Percentiles rank a stretch among this genome's conserved stretches.
phyloP scores from a whole-genome alignment of 2,888 invertebrate genomes.

The Lottia gigantea region DNA sequence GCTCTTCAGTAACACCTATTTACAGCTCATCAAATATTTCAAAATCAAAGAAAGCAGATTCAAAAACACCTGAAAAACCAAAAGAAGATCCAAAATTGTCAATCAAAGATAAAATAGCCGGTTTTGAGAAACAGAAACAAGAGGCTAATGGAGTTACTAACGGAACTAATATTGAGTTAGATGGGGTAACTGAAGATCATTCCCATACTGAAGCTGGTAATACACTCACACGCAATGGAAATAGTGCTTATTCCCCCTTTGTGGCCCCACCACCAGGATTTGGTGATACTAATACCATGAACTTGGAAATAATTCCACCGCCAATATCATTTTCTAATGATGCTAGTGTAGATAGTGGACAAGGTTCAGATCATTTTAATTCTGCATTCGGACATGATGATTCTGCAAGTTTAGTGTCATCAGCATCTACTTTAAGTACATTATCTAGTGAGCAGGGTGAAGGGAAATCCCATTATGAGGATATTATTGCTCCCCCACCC shows the following conservation, averaged over 20 bases:
- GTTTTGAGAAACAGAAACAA: constrained; percentile 33
- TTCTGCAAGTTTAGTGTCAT: constrained; percentile 59
- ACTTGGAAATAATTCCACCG: constrained; percentile 58
- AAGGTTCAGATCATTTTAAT: constrained; percentile 29
- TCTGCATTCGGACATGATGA: constrained; percentile 51
- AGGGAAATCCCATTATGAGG: constrained; percentile 38
- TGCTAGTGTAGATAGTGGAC: constrained; percentile 18
- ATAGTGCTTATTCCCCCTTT: constrained; percentile 5
- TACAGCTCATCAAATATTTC: background rate
- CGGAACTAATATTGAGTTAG: constrained; percentile 29
- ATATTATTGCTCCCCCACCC: constrained; percentile 53
- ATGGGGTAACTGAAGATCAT: constrained; percentile 45
- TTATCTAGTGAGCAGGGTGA: constrained; percentile 59
- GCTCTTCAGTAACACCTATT: background rate
- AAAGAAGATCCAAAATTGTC: constrained; percentile 28
- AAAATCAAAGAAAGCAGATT: constrained; percentile 3
- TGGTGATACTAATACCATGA: constrained; percentile 41
- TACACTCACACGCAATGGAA: constrained; percentile 26
- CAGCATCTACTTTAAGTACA: constrained; percentile 59
- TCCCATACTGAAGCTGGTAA: constrained; percentile 39
- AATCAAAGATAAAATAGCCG: constrained; percentile 41
- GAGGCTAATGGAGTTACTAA: constrained; percentile 31
- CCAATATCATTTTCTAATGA: constrained; percentile 45
- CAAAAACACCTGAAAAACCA: constrained; percentile 25
- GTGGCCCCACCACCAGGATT: constrained; percentile 48